Conservation (phyloP, 1,140 invertebrate genomes). For the Eurytemora carolleeae region DNA sequence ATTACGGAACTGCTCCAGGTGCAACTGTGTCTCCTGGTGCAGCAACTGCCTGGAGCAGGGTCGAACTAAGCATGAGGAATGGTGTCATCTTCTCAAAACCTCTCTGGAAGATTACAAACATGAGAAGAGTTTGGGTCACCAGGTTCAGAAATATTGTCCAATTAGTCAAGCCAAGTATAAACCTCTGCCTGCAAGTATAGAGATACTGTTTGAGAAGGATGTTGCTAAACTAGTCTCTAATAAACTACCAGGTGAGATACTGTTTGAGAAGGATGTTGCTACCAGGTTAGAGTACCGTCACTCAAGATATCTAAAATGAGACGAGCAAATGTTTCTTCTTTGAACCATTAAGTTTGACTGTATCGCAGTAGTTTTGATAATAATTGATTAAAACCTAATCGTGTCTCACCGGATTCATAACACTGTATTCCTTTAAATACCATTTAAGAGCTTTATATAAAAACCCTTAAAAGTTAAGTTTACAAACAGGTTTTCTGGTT, state of each 20-base stretch:
- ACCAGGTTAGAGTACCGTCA: too few species aligned
- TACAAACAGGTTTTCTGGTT: too few species aligned
- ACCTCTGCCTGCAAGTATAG: background rate
- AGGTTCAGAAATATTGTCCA: background rate
- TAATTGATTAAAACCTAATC: too few species aligned
- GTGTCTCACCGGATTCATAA: too few species aligned
- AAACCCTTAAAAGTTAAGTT: too few species aligned
- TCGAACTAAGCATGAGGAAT: background rate
- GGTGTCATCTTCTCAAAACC: background rate
- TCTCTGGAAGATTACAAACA: slow-evolving; percentile 12
- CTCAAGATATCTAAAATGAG: too few species aligned
- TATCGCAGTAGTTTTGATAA: too few species aligned
- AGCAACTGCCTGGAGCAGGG: slow-evolving; percentile 6
- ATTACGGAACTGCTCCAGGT: slow-evolving; percentile 7
- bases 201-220: slow-evolving; percentile 9
- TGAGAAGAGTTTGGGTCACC: slow-evolving; percentile 8
- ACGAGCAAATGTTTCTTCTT: too few species aligned
- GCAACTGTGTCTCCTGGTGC: slow-evolving; percentile 12
- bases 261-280: too few species aligned
- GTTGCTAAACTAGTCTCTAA: slow-evolving; percentile 8
- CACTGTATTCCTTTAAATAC: too few species aligned
- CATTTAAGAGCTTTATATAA: too few species aligned
- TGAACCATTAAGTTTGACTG: too few species aligned
- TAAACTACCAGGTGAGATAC: slow-evolving; percentile 4
- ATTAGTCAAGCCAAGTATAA: slow-evolving; percentile 1